A percentile compares a stretch with the other conserved stretches of the same genome.
Conservation (phyloP, 2,797 vertebrate genomes). For the Sebastes diaconus region DNA sequence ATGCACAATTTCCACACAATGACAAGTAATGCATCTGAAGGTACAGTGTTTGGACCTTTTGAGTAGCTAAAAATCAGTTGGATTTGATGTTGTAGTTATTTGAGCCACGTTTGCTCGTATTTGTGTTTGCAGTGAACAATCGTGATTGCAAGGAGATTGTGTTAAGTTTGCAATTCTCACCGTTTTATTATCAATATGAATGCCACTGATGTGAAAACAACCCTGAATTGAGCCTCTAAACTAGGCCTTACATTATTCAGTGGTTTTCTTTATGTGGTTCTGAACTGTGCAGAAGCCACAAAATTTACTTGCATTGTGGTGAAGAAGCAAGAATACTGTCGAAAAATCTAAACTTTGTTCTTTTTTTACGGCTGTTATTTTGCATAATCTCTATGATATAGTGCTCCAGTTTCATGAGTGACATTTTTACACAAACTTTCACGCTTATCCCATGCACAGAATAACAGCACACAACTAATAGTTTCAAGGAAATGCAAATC, state of each 20-base stretch:
- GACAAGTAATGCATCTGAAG: neutral
- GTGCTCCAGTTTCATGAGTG: constrained; percentile 42
- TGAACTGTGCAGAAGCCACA: constrained; percentile 13
- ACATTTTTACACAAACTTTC: constrained; percentile 8
- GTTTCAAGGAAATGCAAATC: constrained; percentile 30
- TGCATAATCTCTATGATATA: constrained; percentile 20
- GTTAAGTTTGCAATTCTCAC: neutral
- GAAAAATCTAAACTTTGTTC: constrained; percentile 16
- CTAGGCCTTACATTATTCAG: constrained; percentile 9
- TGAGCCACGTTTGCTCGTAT: neutral
- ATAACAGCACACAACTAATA: neutral
- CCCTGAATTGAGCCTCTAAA: constrained; percentile 15
- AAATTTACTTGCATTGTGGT: constrained; percentile 1
- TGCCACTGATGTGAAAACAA: neutral
- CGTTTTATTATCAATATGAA: constrained; percentile 10
- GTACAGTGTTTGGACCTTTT: neutral
- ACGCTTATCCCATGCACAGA: neutral
- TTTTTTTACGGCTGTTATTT: constrained; percentile 10
- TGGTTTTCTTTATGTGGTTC: constrained; percentile 23
- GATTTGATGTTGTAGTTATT: neutral
- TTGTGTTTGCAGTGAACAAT: neutral
- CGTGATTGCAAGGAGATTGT: neutral
- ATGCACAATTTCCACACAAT: neutral
- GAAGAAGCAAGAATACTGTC: neutral
- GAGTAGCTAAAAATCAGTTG: neutral